phyloP scores from a whole-genome alignment of 2,888 invertebrate species.

The Escarpia spicata region DNA sequence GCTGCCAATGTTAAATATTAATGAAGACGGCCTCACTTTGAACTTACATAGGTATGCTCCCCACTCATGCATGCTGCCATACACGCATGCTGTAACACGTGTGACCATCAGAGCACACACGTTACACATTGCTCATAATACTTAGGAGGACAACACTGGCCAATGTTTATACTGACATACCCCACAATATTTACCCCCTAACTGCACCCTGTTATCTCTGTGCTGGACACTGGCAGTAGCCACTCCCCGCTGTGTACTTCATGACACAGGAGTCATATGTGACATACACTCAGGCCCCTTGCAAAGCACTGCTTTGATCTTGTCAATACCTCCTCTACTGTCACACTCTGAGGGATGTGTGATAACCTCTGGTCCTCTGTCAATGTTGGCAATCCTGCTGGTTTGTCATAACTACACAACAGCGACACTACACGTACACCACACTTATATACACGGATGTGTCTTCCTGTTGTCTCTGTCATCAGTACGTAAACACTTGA shows the following conservation, averaged over 20 bases:
- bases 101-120: neutral
- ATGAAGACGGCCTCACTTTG: neutral
- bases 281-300: too few relatives aligned
- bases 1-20: neutral
- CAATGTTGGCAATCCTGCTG: too few relatives aligned
- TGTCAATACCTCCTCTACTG: too few relatives aligned
- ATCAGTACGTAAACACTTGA: too few relatives aligned
- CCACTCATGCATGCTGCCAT: neutral
- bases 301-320: too few relatives aligned
- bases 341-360: too few relatives aligned
- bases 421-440: too few relatives aligned
- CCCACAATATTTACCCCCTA: neutral
- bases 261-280: neutral
- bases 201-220: neutral
- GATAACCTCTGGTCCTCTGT: too few relatives aligned
- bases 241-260: neutral
- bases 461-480: too few relatives aligned
- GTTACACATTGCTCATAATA: neutral
- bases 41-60: neutral
- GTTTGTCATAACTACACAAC: too few relatives aligned
- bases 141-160: neutral
- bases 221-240: neutral
- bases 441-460: too few relatives aligned
- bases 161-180: neutral
- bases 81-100: neutral